A percentile compares a stretch with the other conserved stretches of the same genome.
phyloP scores from a whole-genome alignment of 2,113 vertebrate genomes.

The Ophthalmolycus amberensis region DNA sequence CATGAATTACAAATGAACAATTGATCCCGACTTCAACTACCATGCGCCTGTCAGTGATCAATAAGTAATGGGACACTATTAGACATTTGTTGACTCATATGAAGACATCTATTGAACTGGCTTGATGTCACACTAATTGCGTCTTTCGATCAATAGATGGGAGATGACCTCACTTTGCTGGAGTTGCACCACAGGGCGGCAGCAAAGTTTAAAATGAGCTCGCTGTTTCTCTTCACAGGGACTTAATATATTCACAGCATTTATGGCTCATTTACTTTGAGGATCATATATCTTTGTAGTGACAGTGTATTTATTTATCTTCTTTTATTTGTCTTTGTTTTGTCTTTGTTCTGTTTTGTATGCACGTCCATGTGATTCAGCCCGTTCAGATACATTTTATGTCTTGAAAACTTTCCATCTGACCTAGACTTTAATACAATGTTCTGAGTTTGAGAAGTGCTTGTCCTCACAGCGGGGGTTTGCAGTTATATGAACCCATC shows the following conservation, averaged over 20 bases:
- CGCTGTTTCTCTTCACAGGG: background rate
- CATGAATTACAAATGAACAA: conserved; percentile 67
- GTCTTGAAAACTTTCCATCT: background rate
- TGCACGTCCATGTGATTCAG: background rate
- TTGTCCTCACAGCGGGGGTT: background rate
- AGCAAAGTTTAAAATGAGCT: conserved; percentile 48
- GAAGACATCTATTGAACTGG: conserved; percentile 13
- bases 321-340: background rate
- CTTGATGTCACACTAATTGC: conserved; percentile 18
- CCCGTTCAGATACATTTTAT: background rate
- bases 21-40: conserved; percentile 31
- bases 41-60: conserved; percentile 33
- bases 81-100: conserved; percentile 42
- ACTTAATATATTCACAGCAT: background rate
- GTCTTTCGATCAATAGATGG: background rate
- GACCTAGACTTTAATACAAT: background rate
- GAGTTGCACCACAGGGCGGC: conserved; percentile 62
- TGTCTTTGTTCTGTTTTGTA: background rate
- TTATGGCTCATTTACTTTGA: background rate
- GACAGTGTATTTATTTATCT: background rate
- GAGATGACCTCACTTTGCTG: background rate
- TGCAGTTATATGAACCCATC: background rate
- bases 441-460: background rate
- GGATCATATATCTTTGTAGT: background rate
- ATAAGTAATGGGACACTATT: conserved; percentile 60